phyloP scores from a whole-genome alignment of 2,888 invertebrate genomes.

The Stenolophus ochropezus region DNA sequence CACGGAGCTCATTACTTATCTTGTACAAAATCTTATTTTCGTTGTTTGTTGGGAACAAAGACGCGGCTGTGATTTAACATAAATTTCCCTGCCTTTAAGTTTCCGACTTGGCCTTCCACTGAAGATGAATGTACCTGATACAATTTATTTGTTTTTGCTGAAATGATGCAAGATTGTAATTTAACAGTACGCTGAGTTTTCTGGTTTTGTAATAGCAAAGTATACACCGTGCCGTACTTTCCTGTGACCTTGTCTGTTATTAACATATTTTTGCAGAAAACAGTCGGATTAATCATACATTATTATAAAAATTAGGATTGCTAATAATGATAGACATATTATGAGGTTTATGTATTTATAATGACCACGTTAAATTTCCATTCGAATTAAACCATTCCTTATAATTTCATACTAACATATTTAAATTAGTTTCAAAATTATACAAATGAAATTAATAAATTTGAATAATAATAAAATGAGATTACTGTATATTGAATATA shows the following conservation, averaged over 20 bases:
- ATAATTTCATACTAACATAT: too few relatives aligned
- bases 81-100: constrained; percentile 15
- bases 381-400: too few relatives aligned
- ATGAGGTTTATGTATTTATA: neutral
- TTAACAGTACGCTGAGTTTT: constrained; percentile 55
- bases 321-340: neutral
- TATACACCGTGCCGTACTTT: constrained; percentile 33
- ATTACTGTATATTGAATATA: too few relatives aligned
- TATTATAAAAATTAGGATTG: constrained; percentile 1
- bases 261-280: constrained; percentile 45
- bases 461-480: too few relatives aligned
- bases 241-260: constrained; percentile 50
- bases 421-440: too few relatives aligned
- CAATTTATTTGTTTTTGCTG: constrained; percentile 37
- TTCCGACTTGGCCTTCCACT: constrained; percentile 5
- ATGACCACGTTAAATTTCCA: too few relatives aligned
- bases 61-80: neutral
- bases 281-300: constrained; percentile 2
- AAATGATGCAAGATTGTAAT: constrained; percentile 46
- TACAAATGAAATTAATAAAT: too few relatives aligned
- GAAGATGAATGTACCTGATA: constrained; percentile 36
- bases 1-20: constrained; percentile 12
- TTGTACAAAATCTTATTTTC: constrained; percentile 14
- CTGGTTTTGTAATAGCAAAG: constrained; percentile 46
- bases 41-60: neutral